Base-by-base conservation (phyloP, 2,888 invertebrate species). In the Nomada hirtipes region DNA sequence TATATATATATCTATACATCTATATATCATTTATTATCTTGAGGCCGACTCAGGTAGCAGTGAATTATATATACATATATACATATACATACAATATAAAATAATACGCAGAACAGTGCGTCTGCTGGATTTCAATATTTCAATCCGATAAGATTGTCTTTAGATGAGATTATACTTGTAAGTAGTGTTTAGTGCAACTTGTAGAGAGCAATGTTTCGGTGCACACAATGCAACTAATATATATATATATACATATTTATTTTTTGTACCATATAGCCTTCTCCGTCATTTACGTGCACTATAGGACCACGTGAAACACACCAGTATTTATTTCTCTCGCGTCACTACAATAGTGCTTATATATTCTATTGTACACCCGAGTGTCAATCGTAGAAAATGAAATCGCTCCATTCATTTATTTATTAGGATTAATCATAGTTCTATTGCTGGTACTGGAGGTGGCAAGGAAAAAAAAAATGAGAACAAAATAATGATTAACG, bases 161-260 rank as follows among this genome's bases (percentile, higher is more conserved):
- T 86, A 86, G 84, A 86, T 86, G 74, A 85, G 52, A 82, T 57
- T 47, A 47, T 70, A 70, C 85, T 78, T 88, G 86, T 88, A 82
- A 83, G 87, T 88, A 87, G 86, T 87, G 87, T 85, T 87, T 88
- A 86, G 13, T 87, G 87, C 87, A 88, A 86, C 88, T 86, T 82
- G 88, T 88, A 88, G 88, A 87, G 87, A 88, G 88, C 87, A 79
- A 88, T 88, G 88, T 87, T 76, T 88, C 86, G 82, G 79, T 86
- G 88, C 88, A 86, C 88, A 80, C 82, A 85, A 87, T 85, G 85
- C 87, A 83, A 83, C 78, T 86, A 84, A 53, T n/a, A 64, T 52
- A 64, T 52, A 65, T 76, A 50, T 4, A 53, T 53, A 36, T 68
- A 59, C 47, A 18, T 59, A 60, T 64, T 50, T 9, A 44, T 61